phyloP scores from a whole-genome alignment of 2,888 invertebrate species.

The Plagodis pulveraria region DNA sequence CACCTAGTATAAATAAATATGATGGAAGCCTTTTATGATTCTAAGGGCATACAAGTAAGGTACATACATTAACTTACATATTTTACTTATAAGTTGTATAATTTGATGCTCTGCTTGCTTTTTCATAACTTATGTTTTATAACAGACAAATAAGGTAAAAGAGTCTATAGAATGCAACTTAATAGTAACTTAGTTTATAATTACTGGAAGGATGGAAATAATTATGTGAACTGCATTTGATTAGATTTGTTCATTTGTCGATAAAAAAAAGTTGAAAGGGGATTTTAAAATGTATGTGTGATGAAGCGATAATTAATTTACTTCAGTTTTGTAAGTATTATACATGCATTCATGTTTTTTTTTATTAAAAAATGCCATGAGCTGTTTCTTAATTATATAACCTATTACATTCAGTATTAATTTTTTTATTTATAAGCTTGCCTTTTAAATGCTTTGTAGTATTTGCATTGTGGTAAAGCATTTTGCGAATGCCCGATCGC shows the following conservation, averaged over 20 bases:
- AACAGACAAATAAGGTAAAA: neutral
- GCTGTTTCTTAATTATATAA: too few relatives aligned
- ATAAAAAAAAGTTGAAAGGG: neutral
- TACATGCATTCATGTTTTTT: too few relatives aligned
- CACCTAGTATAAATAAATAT: conserved; percentile 36
- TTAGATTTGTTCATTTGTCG: neutral
- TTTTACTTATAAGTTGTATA: conserved; percentile 13
- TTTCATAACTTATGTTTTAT: neutral
- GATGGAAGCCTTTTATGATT: conserved; percentile 38
- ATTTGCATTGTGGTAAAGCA: too few relatives aligned
- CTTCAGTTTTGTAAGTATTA: too few relatives aligned
- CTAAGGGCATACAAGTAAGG: conserved; percentile 17
- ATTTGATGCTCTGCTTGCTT: conserved; percentile 1
- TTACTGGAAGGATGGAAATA: neutral
- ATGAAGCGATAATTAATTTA: neutral
- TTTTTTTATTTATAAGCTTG: too few relatives aligned
- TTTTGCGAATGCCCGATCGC: too few relatives aligned
- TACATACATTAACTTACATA: conserved; percentile 13
- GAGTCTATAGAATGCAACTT: neutral
- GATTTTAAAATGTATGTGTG: neutral
- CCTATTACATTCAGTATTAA: too few relatives aligned
- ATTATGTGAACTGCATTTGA: neutral
- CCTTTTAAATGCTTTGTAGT: too few relatives aligned
- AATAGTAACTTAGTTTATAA: neutral
- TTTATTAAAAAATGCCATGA: too few relatives aligned